Percentiles rank a stretch among this genome's conserved stretches.
Evolutionary conservation across 1,140 invertebrate genomes (phyloP).

Genomic region (Drosophila kikkawai): DNA sequence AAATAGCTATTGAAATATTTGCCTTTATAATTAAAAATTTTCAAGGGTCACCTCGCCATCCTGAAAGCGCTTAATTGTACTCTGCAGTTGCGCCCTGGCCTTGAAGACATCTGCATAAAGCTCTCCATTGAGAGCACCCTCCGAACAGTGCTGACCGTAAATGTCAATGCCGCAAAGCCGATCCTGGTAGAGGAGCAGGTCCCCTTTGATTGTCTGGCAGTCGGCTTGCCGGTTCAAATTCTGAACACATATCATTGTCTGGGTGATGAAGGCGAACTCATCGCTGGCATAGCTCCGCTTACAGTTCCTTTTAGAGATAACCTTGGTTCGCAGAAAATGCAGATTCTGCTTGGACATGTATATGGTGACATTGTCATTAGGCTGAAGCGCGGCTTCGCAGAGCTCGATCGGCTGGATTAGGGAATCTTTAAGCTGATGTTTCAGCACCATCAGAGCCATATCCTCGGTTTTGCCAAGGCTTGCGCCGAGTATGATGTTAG

Average conservation of each 20-base stretch:
- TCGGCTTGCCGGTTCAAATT: slow-evolving; percentile 40
- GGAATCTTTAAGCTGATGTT: not conserved
- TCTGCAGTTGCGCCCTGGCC: slow-evolving; percentile 2
- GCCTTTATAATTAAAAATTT: no score
- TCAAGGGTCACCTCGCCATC: not conserved
- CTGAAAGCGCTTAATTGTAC: slow-evolving; percentile 2
- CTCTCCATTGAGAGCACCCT: slow-evolving; percentile 46
- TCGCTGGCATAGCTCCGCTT: slow-evolving; percentile 43
- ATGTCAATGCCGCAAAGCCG: slow-evolving; percentile 57
- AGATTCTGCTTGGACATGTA: slow-evolving; percentile 28
- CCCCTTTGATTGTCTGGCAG: slow-evolving; percentile 42
- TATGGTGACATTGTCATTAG: slow-evolving; percentile 38
- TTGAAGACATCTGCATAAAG: slow-evolving; percentile 55
- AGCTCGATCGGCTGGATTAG: slow-evolving; percentile 25
- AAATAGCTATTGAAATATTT: no score
- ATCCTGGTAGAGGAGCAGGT: slow-evolving; percentile 32
- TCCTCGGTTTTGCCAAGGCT: not conserved
- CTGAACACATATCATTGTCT: slow-evolving; percentile 45
- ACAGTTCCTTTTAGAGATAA: slow-evolving; percentile 38
- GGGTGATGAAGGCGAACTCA: slow-evolving; percentile 39
- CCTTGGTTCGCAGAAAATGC: slow-evolving; percentile 44
- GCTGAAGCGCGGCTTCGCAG: slow-evolving; percentile 13
- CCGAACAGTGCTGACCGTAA: slow-evolving; percentile 43
- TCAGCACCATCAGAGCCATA: slow-evolving; percentile 33
- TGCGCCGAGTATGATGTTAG: slow-evolving; percentile 4